Evolutionary conservation across 2,888 invertebrate genomes (phyloP).

Genomic region (Dimorphilus gyrociliatus): DNA sequence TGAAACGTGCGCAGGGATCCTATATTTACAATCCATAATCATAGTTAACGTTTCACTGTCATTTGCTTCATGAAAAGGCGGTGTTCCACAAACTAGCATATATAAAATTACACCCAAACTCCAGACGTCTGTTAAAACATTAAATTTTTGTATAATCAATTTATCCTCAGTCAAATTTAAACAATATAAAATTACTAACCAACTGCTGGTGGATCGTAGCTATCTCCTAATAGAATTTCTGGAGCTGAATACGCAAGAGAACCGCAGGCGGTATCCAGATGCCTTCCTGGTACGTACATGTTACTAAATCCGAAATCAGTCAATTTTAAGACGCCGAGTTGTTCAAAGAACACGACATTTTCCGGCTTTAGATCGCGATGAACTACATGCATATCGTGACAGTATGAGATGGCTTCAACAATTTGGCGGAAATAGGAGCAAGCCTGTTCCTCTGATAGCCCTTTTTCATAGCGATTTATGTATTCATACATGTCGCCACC

Average conservation of each 20-base stretch:
- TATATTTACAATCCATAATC: conserved; percentile 99
- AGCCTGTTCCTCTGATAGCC: conserved; percentile 47
- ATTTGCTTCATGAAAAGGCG: conserved; percentile 97
- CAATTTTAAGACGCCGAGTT: conserved; percentile 84
- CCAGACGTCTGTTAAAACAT: conserved; percentile 67
- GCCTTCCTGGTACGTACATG: conserved; percentile 68
- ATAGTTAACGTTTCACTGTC: conserved; percentile 97
- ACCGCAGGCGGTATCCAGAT: conserved; percentile 92
- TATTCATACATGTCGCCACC: conserved; percentile 97
- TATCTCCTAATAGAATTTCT: conserved; percentile 91
- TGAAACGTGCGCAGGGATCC: conserved; percentile 72
- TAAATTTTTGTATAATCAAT: conserved; percentile 1
- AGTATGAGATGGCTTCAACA: conserved; percentile 87
- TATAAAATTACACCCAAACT: conserved; percentile 93
- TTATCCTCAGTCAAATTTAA: conserved; percentile 1
- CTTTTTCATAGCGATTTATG: conserved; percentile 79
- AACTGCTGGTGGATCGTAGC: conserved; percentile 95
- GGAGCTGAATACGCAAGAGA: conserved; percentile 97
- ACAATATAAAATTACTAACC: too few species aligned
- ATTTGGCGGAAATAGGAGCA: conserved; percentile 84
- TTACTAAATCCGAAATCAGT: conserved; percentile 96
- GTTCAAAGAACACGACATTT: conserved; percentile 97
- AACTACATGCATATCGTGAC: conserved; percentile 75
- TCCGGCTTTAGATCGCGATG: conserved; percentile 94
- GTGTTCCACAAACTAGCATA: conserved; percentile 92